Percentiles rank a stretch among this genome's conserved stretches.
These are phyloP conservation scores for Lepas anatifera DNA, from an alignment of 2,888 invertebrate genomes.

Conservation along the genomic window DNA sequence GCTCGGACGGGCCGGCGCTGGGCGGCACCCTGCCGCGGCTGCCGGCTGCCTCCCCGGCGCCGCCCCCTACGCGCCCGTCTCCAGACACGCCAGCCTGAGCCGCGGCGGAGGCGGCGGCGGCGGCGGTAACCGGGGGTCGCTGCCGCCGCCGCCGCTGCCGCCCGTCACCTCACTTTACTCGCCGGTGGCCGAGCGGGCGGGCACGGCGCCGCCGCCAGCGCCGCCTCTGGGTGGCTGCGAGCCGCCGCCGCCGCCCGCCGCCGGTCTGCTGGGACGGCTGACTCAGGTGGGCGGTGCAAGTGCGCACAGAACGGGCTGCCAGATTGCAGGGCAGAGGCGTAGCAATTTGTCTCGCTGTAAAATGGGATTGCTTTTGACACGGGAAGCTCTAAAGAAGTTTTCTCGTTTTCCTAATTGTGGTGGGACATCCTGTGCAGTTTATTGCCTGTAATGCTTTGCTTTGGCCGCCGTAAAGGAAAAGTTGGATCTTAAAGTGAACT, in stretches of 20 bases:
- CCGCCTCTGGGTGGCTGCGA: background rate
- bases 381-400: too few relatives aligned
- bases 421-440: too few relatives aligned
- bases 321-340: too few relatives aligned
- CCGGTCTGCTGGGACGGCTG: background rate
- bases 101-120: background rate
- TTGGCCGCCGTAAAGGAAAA: too few relatives aligned
- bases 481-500: too few relatives aligned
- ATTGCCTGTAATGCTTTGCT: too few relatives aligned
- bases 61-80: background rate
- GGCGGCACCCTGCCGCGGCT: slow-evolving; percentile 6
- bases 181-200: background rate
- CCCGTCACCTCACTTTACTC: background rate
- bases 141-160: slow-evolving; percentile 7
- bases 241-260: slow-evolving; percentile 2
- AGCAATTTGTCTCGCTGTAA: too few relatives aligned
- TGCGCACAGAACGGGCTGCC: background rate
- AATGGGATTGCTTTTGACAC: too few relatives aligned
- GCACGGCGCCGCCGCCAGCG: background rate
- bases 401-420: too few relatives aligned
- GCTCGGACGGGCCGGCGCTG: background rate
- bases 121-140: background rate
- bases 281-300: background rate
- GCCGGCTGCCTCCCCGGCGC: background rate
- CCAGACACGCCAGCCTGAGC: slow-evolving; percentile 1